Evolutionary conservation across 2,113 vertebrate species (phyloP).

Genomic region (Tachysurus vachellii): DNA sequence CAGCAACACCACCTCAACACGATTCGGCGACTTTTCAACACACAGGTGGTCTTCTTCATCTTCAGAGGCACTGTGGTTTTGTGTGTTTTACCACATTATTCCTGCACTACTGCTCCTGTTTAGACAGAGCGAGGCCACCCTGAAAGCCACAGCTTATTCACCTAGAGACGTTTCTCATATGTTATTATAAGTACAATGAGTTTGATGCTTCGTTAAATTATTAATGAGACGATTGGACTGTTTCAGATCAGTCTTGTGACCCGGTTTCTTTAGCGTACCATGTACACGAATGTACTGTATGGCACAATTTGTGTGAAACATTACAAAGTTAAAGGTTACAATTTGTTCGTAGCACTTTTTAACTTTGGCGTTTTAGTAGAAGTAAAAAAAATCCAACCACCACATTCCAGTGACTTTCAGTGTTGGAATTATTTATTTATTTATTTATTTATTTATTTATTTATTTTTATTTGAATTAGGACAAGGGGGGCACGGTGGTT

Average conservation of each 20-base stretch:
- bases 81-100: slow-evolving; percentile 53
- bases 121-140: slow-evolving; percentile 49
- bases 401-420: neutral
- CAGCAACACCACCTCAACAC: neutral
- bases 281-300: neutral
- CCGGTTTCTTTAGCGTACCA: neutral
- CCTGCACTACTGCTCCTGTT: slow-evolving; percentile 53
- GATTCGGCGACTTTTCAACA: slow-evolving; percentile 37
- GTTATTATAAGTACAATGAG: neutral
- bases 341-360: neutral
- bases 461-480: no score
- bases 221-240: neutral
- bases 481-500: no score
- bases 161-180: neutral
- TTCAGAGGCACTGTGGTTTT: slow-evolving; percentile 43
- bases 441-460: no score
- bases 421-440: no score
- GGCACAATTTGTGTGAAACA: neutral
- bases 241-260: neutral
- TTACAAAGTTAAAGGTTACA: neutral
- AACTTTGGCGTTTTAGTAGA: neutral
- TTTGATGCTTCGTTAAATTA: neutral
- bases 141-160: slow-evolving; percentile 25
- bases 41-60: slow-evolving; percentile 52
- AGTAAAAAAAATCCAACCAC: neutral